Evolutionary conservation across 2,797 vertebrate genomes (phyloP).

Genomic region (Melanotaenia trifasciata): DNA sequence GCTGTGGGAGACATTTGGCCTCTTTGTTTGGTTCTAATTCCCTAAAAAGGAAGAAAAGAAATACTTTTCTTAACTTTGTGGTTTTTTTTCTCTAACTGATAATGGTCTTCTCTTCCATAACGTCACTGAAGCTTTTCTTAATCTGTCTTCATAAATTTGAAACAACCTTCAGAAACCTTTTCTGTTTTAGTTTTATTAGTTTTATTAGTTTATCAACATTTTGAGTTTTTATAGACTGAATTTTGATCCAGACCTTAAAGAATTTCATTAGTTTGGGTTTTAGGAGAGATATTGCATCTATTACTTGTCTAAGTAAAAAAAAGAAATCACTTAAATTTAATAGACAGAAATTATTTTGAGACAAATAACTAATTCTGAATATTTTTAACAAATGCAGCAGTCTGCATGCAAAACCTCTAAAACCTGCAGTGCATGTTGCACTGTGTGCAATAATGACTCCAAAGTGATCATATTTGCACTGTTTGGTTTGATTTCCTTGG

Average conservation of each 20-base stretch:
- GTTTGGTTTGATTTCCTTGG: background rate
- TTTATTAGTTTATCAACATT: slow-evolving; percentile 11
- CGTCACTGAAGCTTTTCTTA: background rate
- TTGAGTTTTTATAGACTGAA: background rate
- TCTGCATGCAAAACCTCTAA: background rate
- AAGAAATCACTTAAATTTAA: background rate
- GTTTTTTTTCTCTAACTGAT: background rate
- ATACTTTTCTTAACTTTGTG: slow-evolving; percentile 12
- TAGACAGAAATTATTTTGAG: background rate
- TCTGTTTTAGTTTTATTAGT: background rate
- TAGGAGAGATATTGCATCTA: background rate
- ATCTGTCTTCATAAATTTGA: slow-evolving; percentile 4
- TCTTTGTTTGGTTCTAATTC: slow-evolving; percentile 39
- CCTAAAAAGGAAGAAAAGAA: slow-evolving; percentile 3
- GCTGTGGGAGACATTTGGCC: slow-evolving; percentile 44
- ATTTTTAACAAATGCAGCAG: background rate
- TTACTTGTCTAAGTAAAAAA: background rate
- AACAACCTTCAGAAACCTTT: background rate
- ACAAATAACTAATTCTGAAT: background rate
- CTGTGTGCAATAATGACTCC: background rate
- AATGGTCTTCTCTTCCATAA: slow-evolving; percentile 1
- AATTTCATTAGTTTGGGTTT: slow-evolving; percentile 33
- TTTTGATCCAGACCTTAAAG: slow-evolving; percentile 10
- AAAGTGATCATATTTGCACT: background rate
- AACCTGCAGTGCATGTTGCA: background rate